These are phyloP conservation scores for Calidris pygmaea DNA, from an alignment of 2,113 vertebrate species.

Conservation along the genomic window DNA sequence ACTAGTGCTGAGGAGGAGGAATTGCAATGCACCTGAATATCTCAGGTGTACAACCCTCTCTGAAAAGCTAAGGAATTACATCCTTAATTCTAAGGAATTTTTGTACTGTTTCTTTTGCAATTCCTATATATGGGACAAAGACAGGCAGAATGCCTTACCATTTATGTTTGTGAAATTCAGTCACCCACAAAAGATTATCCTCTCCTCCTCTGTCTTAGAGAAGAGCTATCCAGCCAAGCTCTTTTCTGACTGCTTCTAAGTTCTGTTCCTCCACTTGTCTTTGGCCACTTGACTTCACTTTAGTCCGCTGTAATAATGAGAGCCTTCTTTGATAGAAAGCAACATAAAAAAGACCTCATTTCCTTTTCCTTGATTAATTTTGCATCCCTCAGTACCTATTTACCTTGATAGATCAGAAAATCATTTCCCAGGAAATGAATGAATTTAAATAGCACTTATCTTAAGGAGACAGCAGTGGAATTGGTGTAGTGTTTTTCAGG, in stretches of 20 bases:
- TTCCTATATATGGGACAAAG: neutral
- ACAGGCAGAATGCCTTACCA: neutral
- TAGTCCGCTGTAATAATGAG: neutral
- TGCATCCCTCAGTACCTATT: conserved; percentile 42
- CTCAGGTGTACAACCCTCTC: neutral
- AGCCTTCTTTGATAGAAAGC: conserved; percentile 9
- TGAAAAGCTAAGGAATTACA: neutral
- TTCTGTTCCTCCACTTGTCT: neutral
- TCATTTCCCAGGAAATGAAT: conserved; percentile 11
- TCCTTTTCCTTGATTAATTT: conserved; percentile 54
- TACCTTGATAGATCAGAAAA: conserved; percentile 57
- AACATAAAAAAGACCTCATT: conserved; percentile 10
- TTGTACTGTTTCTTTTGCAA: neutral
- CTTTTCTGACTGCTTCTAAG: neutral
- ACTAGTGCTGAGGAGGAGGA: neutral
- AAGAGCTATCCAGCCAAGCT: neutral
- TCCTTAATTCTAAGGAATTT: neutral
- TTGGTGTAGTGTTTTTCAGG: neutral
- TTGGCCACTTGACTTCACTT: conserved; percentile 7
- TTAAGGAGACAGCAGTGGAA: neutral
- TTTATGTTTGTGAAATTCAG: neutral
- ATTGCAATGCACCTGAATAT: neutral
- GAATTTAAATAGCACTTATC: conserved; percentile 34
- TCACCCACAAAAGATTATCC: neutral
- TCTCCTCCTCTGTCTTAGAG: neutral